A percentile compares a stretch with the other conserved stretches of the same genome.
These are phyloP conservation scores for Ondatra zibethicus DNA, from an alignment of 2,113 vertebrate genomes.

Conservation along the genomic window DNA sequence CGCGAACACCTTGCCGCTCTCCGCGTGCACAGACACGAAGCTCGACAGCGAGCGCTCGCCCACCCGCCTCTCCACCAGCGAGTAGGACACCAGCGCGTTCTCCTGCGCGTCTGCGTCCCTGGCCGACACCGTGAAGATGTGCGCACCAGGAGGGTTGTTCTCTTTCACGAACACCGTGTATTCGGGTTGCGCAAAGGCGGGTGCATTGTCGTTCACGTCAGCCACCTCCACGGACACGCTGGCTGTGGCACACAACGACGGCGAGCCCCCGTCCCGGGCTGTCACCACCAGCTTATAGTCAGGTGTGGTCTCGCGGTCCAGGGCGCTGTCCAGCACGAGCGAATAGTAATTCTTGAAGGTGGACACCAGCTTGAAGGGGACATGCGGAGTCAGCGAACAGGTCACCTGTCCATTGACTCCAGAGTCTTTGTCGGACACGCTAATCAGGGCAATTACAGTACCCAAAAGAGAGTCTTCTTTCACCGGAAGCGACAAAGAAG, in stretches of 20 bases:
- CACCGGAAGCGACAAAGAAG: constrained; percentile 91
- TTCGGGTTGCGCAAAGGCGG: neutral
- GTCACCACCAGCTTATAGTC: neutral
- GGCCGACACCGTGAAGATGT: neutral
- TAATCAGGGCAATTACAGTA: constrained; percentile 93
- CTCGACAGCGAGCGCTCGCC: no score
- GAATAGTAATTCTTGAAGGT: constrained; percentile 88
- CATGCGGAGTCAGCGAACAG: constrained; percentile 59
- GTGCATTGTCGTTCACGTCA: neutral
- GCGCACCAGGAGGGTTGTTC: neutral
- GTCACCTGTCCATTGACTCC: constrained; percentile 92
- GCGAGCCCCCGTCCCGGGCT: neutral
- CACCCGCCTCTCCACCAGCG: no score
- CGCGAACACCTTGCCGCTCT: neutral
- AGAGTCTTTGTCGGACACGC: constrained; percentile 91
- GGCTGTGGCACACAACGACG: neutral
- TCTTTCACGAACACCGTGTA: neutral
- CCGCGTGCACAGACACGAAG: no score
- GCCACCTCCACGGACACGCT: neutral
- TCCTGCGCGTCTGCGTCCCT: neutral
- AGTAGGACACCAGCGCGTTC: no score
- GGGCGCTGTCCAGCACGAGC: constrained; percentile 42
- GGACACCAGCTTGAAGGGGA: constrained; percentile 80
- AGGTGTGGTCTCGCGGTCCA: neutral
- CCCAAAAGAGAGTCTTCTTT: constrained; percentile 90